phyloP scores from a whole-genome alignment of 2,113 vertebrate genomes.

The Misgurnus mizolepis region DNA sequence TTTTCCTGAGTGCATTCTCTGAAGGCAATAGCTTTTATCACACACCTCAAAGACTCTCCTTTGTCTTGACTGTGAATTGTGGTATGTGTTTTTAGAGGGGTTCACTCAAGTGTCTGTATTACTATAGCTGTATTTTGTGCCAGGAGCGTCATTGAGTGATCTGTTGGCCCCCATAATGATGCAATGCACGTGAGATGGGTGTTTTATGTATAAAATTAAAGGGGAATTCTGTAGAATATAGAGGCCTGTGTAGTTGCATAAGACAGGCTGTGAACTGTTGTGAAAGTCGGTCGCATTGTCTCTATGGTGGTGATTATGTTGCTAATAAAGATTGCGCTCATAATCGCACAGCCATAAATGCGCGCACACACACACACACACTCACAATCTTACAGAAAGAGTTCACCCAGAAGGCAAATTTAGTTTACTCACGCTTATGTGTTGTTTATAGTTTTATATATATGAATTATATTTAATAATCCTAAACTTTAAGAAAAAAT shows the following conservation, averaged over 20 bases:
- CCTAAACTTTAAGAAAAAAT: too few relatives aligned
- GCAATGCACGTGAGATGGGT: background rate
- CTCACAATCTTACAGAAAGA: background rate
- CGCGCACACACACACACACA: slow-evolving; percentile 5
- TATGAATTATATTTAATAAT: too few relatives aligned
- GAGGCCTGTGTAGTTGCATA: slow-evolving; percentile 4
- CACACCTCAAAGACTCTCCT: background rate
- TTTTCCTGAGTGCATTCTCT: background rate
- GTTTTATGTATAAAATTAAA: background rate
- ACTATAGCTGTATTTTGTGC: slow-evolving; percentile 7
- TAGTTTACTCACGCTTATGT: too few relatives aligned
- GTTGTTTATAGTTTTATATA: too few relatives aligned
- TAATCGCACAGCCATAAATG: slow-evolving; percentile 13
- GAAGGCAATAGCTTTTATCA: background rate
- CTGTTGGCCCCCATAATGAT: slow-evolving; percentile 31
- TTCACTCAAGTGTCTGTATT: slow-evolving; percentile 36
- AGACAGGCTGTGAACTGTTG: background rate
- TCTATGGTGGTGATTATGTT: slow-evolving; percentile 17
- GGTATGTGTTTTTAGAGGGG: slow-evolving; percentile 30
- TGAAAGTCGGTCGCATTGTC: slow-evolving; percentile 24
- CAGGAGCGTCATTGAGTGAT: slow-evolving; percentile 42
- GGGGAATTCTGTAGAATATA: background rate
- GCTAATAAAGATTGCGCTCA: slow-evolving; percentile 43
- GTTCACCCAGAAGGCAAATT: background rate
- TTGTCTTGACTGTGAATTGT: slow-evolving; percentile 3